Percentiles rank a stretch among this genome's conserved stretches.
Evolutionary conservation across 1,140 invertebrate genomes (phyloP).

Genomic region (Lasioglossum baleicum): DNA sequence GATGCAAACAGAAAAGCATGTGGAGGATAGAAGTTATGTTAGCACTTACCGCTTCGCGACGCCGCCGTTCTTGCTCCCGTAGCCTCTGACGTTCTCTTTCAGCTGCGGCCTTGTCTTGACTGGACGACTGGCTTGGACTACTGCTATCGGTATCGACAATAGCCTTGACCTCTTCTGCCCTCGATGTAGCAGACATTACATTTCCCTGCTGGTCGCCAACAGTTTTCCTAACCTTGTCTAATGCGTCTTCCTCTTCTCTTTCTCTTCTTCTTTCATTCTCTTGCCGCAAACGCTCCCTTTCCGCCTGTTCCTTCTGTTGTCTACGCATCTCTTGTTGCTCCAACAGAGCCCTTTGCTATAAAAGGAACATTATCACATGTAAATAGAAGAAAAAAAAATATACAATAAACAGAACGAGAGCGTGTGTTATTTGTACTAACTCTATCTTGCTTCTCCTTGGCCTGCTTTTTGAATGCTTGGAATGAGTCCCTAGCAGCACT

Average conservation of each 20-base stretch:
- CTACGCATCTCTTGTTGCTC: constrained; percentile 89
- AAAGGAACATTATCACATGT: background rate
- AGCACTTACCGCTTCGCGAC: constrained; percentile 93
- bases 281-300: constrained; percentile 88
- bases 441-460: constrained; percentile 95
- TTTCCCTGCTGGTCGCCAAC: constrained; percentile 76
- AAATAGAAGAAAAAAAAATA: background rate
- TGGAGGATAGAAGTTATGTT: background rate
- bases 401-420: background rate
- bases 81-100: constrained; percentile 89
- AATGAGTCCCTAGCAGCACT: constrained; percentile 84
- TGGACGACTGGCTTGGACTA: constrained; percentile 81
- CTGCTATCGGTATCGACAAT: constrained; percentile 80
- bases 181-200: constrained; percentile 69
- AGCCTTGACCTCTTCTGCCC: constrained; percentile 81
- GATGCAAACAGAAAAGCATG: background rate
- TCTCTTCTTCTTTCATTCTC: constrained; percentile 89
- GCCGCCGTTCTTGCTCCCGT: constrained; percentile 92
- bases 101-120: constrained; percentile 84
- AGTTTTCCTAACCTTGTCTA: constrained; percentile 85
- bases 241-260: constrained; percentile 89
- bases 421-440: constrained; percentile 72
- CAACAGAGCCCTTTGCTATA: constrained; percentile 87
- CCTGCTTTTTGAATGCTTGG: constrained; percentile 95
- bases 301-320: constrained; percentile 90